Evolutionary conservation across 2,113 vertebrate genomes (phyloP).

Genomic region (Xiphophorus couchianus): DNA sequence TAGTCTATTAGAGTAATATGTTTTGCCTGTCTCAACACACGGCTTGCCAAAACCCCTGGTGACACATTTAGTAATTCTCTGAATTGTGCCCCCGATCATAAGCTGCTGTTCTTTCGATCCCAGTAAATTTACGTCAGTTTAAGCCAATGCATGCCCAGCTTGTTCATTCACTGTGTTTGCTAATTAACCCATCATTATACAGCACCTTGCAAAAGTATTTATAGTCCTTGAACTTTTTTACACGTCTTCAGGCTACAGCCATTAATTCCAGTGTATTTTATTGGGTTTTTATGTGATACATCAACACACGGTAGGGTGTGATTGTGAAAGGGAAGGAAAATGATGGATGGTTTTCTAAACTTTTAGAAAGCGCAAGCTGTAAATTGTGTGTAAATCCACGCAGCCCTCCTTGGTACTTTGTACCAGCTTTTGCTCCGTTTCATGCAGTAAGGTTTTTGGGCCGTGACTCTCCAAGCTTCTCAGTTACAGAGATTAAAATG

Average conservation of each 20-base stretch:
- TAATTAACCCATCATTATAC: conserved; percentile 37
- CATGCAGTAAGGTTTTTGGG: neutral
- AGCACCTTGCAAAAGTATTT: neutral
- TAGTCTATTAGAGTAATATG: conserved; percentile 99
- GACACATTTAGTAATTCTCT: conserved; percentile 90
- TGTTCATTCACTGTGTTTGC: conserved; percentile 50
- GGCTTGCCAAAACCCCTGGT: conserved; percentile 88
- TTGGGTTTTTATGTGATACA: neutral
- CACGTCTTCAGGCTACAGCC: neutral
- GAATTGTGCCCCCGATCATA: conserved; percentile 96
- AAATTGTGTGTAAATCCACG: neutral
- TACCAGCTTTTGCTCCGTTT: neutral
- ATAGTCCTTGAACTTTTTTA: neutral
- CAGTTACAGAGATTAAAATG: neutral
- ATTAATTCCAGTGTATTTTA: neutral
- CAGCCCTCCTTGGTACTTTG: no score
- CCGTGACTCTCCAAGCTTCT: neutral
- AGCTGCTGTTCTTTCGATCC: conserved; percentile 94
- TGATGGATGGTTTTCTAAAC: neutral
- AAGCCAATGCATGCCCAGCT: conserved; percentile 24
- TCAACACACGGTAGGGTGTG: neutral
- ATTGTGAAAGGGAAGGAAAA: neutral
- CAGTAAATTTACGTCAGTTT: conserved; percentile 78
- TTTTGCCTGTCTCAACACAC: conserved; percentile 93
- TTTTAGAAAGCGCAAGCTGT: neutral